These are phyloP conservation scores for Hyposmocoma kahamanoa DNA, from an alignment of 1,140 invertebrate species.

Conservation along the genomic window DNA sequence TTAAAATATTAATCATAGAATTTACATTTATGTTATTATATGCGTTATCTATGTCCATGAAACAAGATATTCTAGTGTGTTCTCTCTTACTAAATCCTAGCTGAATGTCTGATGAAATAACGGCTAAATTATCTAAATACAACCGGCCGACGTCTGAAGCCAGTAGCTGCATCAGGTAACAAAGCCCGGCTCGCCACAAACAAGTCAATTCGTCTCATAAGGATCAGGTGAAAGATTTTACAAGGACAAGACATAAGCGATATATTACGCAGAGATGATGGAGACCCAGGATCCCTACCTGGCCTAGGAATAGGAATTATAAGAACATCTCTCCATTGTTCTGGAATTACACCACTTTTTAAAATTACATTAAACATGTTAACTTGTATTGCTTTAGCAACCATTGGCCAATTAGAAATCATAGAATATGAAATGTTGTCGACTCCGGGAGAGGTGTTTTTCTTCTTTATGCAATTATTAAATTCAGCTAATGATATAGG, in stretches of 20 bases:
- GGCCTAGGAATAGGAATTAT: constrained; percentile 1
- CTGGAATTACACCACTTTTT: neutral
- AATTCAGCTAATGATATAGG: neutral
- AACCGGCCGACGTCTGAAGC: constrained; percentile 1
- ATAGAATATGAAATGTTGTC: constrained; percentile 6
- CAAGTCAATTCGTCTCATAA: constrained; percentile 1
- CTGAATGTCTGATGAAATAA: neutral
- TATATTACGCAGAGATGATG: neutral
- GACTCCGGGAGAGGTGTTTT: constrained; percentile 2
- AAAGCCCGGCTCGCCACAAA: neutral
- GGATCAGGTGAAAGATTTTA: neutral
- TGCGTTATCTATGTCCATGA: constrained; percentile 5
- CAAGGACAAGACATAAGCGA: constrained; percentile 4
- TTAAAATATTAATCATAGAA: neutral
- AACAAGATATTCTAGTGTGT: constrained; percentile 6
- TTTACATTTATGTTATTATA: constrained; percentile 3
- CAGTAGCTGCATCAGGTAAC: neutral
- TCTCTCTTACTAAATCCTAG: neutral
- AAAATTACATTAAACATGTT: neutral
- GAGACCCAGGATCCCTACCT: neutral
- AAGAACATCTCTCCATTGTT: neutral
- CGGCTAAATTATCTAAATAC: constrained; percentile 2
- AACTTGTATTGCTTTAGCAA: neutral
- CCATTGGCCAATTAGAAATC: neutral
- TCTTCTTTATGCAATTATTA: neutral